phyloP scores from a whole-genome alignment of 2,888 invertebrate genomes.

The Epistrophe eligans region DNA sequence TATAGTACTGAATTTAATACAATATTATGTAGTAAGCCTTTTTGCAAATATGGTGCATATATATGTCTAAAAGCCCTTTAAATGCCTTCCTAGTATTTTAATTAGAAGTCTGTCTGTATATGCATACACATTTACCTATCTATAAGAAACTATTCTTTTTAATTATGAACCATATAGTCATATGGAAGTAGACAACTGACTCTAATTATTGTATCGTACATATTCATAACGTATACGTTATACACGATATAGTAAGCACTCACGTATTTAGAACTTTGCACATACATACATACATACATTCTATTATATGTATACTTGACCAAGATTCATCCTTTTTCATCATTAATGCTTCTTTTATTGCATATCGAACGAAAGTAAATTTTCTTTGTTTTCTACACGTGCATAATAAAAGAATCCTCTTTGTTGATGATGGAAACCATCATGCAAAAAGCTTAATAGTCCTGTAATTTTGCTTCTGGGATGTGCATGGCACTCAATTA shows the following conservation, averaged over 20 bases:
- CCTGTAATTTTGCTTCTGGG: slow-evolving; percentile 52
- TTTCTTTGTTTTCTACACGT: slow-evolving; percentile 18
- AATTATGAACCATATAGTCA: not conserved
- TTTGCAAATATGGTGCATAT: no score
- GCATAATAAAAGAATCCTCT: not conserved
- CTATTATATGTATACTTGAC: slow-evolving; percentile 19
- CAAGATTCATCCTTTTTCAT: slow-evolving; percentile 12
- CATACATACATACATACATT: not conserved
- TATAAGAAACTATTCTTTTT: not conserved
- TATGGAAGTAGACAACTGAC: not conserved
- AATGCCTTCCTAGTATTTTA: no score
- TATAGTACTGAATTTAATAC: no score
- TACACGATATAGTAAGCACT: not conserved
- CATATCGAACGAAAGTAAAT: slow-evolving; percentile 43
- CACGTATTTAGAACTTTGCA: not conserved
- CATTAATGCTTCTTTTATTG: slow-evolving; percentile 22
- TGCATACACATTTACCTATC: no score
- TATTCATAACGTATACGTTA: not conserved
- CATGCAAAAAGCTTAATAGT: slow-evolving; percentile 27
- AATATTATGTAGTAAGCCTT: no score
- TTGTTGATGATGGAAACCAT: not conserved
- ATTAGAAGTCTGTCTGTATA: no score
- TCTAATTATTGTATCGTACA: slow-evolving; percentile 3
- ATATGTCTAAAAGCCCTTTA: no score
- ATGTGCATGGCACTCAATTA: slow-evolving; percentile 49